phyloP scores from a whole-genome alignment of 1,140 invertebrate species.

The Drosophila tsacasi region DNA sequence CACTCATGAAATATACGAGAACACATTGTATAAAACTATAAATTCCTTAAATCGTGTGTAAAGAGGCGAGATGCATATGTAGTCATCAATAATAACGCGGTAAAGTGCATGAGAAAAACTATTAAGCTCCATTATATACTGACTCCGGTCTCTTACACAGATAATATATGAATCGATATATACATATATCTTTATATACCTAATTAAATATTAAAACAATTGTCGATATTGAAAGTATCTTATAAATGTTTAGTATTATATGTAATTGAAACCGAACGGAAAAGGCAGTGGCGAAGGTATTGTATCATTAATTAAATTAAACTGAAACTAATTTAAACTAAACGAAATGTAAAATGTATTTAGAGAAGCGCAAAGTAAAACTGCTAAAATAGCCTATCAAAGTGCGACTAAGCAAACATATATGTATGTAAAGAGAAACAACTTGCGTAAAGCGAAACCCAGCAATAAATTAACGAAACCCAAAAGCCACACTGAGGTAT shows the following conservation, averaged over 20 bases:
- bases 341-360: constrained; percentile 61
- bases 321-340: constrained; percentile 59
- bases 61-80: constrained; percentile 33
- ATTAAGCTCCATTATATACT: constrained; percentile 59
- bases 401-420: constrained; percentile 53
- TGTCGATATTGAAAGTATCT: constrained; percentile 80
- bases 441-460: constrained; percentile 44
- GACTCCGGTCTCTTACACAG: constrained; percentile 39
- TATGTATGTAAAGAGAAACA: constrained; percentile 47
- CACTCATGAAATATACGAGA: constrained; percentile 26
- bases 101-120: constrained; percentile 40
- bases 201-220: constrained; percentile 73
- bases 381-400: constrained; percentile 56
- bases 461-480: constrained; percentile 50
- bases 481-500: neutral
- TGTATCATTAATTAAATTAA: constrained; percentile 60
- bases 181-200: constrained; percentile 57
- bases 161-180: constrained; percentile 55
- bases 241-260: constrained; percentile 81
- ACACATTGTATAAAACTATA: constrained; percentile 57
- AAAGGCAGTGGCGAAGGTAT: constrained; percentile 23
- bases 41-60: constrained; percentile 34
- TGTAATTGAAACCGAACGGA: constrained; percentile 54
- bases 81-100: constrained; percentile 39
- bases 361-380: constrained; percentile 54